These are phyloP conservation scores for Catalaphyllia jardinei DNA, from an alignment of 64 coral and sea anemone species.

Conservation along the genomic window DNA sequence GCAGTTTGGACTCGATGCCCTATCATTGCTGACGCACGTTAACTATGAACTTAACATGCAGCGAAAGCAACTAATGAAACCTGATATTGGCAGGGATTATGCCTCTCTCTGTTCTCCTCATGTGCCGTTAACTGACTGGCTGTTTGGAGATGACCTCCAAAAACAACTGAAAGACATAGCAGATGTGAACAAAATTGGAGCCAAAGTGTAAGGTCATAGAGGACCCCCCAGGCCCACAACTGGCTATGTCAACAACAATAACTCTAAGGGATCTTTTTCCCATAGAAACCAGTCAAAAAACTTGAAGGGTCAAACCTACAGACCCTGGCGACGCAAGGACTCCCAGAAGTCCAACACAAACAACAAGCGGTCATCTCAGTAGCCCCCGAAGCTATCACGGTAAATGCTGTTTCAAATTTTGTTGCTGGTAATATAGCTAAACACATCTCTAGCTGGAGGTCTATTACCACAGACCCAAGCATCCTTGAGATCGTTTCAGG, in stretches of 20 bases:
- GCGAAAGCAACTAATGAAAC: too few relatives aligned
- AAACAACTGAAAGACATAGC: too few relatives aligned
- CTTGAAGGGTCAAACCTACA: too few relatives aligned
- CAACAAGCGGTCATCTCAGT: constrained; percentile 7
- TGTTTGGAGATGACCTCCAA: too few relatives aligned
- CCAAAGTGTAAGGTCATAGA: too few relatives aligned
- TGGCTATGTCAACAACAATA: neutral
- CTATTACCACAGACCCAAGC: constrained; percentile 27
- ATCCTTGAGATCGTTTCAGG: constrained; percentile 25
- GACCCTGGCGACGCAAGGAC: constrained; percentile 24
- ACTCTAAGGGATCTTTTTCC: neutral
- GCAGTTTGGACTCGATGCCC: too few relatives aligned
- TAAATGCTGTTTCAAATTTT: constrained; percentile 33
- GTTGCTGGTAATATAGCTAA: constrained; percentile 21
- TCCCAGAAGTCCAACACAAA: constrained; percentile 2
- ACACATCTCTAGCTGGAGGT: neutral
- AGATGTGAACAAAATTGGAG: too few relatives aligned
- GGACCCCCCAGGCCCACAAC: neutral
- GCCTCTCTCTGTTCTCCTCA: too few relatives aligned
- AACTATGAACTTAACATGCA: too few relatives aligned
- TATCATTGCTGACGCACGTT: too few relatives aligned
- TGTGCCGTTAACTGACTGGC: too few relatives aligned
- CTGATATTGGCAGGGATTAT: too few relatives aligned
- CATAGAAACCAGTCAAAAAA: constrained; percentile 32
- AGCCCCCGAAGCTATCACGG: neutral